A percentile compares a stretch with the other conserved stretches of the same genome.
Conservation (phyloP, 2,113 vertebrate genomes). For the Colaptes auratus region DNA sequence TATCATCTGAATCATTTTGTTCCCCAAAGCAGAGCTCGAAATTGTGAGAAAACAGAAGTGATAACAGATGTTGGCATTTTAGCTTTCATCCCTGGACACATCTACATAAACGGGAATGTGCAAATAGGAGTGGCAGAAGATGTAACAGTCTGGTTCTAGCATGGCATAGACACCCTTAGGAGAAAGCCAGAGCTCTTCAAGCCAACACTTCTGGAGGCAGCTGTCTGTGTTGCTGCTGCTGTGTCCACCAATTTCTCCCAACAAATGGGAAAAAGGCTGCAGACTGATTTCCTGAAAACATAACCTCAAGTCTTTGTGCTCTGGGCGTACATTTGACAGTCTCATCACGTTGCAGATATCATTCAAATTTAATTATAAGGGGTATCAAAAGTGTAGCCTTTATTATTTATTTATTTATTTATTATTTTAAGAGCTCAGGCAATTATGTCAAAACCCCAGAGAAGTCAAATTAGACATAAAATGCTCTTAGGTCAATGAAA, state of each 20-base stretch:
- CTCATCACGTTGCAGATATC: not conserved
- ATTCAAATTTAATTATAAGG: not conserved
- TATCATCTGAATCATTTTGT: not conserved
- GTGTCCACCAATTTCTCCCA: not conserved
- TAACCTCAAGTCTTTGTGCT: not conserved
- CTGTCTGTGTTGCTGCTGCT: not conserved
- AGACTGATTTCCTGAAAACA: not conserved
- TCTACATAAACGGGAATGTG: not conserved
- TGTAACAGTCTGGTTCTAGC: not conserved
- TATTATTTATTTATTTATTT: not conserved
- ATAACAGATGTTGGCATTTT: not conserved
- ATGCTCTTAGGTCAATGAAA: conserved; percentile 18
- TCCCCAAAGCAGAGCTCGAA: not conserved
- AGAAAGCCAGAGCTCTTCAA: not conserved
- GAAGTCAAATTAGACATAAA: conserved; percentile 26
- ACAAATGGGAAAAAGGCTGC: not conserved
- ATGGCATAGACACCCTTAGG: not conserved
- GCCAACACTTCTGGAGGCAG: not conserved
- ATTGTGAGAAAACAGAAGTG: not conserved
- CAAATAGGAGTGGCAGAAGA: not conserved
- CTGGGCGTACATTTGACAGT: not conserved
- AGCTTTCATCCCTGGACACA: not conserved
- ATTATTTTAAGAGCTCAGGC: not conserved
- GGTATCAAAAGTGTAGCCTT: not conserved
- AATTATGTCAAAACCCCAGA: not conserved